Percentiles rank a stretch among this genome's conserved stretches.
These are phyloP conservation scores for Orthosia gracilis DNA, from an alignment of 2,888 invertebrate species.

Conservation along the genomic window DNA sequence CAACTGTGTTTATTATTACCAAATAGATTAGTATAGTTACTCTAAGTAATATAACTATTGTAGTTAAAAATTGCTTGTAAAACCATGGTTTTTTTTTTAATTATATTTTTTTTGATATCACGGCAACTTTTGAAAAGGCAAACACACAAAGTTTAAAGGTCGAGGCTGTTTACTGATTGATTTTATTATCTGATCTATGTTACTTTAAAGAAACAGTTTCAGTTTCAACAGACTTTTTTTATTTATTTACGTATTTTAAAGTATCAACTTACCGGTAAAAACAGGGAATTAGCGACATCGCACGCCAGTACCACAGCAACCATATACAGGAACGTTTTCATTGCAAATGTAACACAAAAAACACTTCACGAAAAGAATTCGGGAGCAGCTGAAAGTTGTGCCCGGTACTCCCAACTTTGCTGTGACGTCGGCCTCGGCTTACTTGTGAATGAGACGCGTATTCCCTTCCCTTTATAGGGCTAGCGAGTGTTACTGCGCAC, in stretches of 20 bases:
- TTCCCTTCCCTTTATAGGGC: slow-evolving; percentile 85
- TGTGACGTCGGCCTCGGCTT: slow-evolving; percentile 78
- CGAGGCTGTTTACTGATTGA: neutral
- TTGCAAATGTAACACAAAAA: slow-evolving; percentile 72
- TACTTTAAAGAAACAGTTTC: neutral
- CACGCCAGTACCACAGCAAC: slow-evolving; percentile 78
- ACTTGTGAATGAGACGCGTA: slow-evolving; percentile 86
- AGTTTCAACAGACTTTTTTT: neutral
- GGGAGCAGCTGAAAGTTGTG: slow-evolving; percentile 74
- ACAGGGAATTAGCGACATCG: slow-evolving; percentile 79
- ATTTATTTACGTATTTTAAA: neutral
- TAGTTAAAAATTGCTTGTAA: neutral
- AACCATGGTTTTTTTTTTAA: neutral
- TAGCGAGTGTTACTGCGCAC: slow-evolving; percentile 84
- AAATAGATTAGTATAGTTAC: slow-evolving; percentile 22
- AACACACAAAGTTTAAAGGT: neutral
- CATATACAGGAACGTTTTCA: slow-evolving; percentile 81
- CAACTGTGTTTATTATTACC: neutral
- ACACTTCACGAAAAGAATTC: slow-evolving; percentile 76
- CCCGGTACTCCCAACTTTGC: slow-evolving; percentile 70
- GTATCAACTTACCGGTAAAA: slow-evolving; percentile 83
- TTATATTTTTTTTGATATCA: neutral
- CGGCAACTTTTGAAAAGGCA: neutral
- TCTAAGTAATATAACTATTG: neutral
- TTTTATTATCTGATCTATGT: neutral